These are phyloP conservation scores for Charina bottae DNA, from an alignment of 2,113 vertebrate genomes.

Conservation along the genomic window DNA sequence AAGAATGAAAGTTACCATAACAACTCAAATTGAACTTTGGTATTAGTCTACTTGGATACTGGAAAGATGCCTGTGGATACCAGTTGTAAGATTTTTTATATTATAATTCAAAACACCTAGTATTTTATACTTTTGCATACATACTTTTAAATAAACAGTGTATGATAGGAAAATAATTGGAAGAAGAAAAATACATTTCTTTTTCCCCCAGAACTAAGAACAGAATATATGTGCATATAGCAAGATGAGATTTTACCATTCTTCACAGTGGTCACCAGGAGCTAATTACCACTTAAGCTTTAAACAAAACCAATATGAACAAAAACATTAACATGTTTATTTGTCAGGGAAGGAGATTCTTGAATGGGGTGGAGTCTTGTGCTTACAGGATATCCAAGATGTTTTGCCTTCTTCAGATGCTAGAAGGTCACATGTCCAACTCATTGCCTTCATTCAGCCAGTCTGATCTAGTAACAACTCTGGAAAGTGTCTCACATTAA, in stretches of 20 bases:
- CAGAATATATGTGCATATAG: too few species aligned
- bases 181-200: not conserved
- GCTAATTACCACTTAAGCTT: not conserved
- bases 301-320: not conserved
- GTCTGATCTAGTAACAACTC: not conserved
- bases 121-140: not conserved
- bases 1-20: constrained; percentile 4
- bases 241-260: not conserved
- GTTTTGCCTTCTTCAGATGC: not conserved
- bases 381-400: not conserved
- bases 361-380: not conserved
- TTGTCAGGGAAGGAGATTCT: not conserved
- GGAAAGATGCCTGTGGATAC: not conserved
- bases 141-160: not conserved
- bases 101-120: not conserved
- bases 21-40: not conserved
- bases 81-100: not conserved
- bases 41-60: not conserved
- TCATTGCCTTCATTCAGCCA: not conserved
- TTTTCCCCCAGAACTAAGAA: not conserved
- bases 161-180: constrained; percentile 3
- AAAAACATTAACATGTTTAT: not conserved
- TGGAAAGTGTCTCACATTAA: not conserved
- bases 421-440: not conserved
- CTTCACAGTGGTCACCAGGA: not conserved